A percentile compares a stretch with the other conserved stretches of the same genome.
Conservation (phyloP, 2,113 vertebrate genomes). For the Indicator maculatus region DNA sequence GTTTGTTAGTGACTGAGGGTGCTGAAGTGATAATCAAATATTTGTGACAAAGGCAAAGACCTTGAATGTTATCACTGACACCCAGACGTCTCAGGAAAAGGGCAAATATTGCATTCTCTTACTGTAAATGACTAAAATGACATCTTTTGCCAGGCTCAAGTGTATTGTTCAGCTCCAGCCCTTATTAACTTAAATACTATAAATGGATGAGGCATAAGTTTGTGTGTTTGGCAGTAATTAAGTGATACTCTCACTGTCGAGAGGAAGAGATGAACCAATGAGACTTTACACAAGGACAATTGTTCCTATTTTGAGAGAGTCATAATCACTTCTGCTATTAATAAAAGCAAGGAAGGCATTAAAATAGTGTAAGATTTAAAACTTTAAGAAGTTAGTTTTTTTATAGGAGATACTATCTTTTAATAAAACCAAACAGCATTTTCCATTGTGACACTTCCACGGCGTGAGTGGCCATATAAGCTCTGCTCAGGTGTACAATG, state of each 20-base stretch:
- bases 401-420: neutral
- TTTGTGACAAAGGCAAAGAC: neutral
- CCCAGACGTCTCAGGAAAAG: neutral
- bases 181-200: neutral
- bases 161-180: neutral
- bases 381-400: neutral
- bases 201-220: neutral
- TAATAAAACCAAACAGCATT: neutral
- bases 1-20: neutral
- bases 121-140: slow-evolving; percentile 22
- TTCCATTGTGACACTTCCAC: neutral
- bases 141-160: neutral
- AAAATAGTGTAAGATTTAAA: neutral
- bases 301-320: neutral
- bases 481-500: neutral
- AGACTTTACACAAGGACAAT: neutral
- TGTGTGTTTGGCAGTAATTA: neutral
- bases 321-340: neutral
- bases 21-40: neutral
- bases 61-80: neutral
- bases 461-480: neutral
- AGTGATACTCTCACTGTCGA: neutral
- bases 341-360: neutral
- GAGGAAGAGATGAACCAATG: neutral
- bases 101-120: neutral